Evolutionary conservation across 2,113 vertebrate genomes (phyloP), one percentile per base, ranked within the genome.

Genomic region (Pungitius pungitius): DNA sequence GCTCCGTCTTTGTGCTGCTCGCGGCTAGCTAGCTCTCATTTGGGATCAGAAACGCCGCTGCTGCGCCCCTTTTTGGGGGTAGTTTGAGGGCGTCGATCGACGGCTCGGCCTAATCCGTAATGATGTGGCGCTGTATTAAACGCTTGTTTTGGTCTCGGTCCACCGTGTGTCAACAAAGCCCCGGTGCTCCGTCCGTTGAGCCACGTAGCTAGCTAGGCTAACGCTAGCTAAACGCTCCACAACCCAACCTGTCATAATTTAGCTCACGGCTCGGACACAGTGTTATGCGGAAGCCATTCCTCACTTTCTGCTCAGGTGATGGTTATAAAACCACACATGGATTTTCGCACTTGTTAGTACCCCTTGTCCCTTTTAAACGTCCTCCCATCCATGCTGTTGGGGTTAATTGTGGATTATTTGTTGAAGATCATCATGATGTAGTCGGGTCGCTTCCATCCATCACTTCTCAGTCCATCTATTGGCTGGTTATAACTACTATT

Each of bases 1-100:
- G 72, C 68, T 90, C 87, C 89, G 91, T 94, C 93, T 95, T 96
- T 96, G 94, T 94, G 91, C 91, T 63, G 86, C 81, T 49, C 70
- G 10, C 61, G 2, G 83, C 72, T 66, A 64, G 75, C 78, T 43
- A 58, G 58, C 73, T 59, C 58, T 45, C 20, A 1, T 58, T 60
- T 18, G 2, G 9, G 18, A 1, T 13, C 39, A 11, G 37, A 24
- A 1, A 24, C 35, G 33, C 3, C 15, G 4, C 24, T 0, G 11
- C 10, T 3, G 17, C 9, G 30, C 18, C 1, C 12, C 30, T 40
- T 45, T 57, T 30, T 11, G 33, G 33, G 33, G 3, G 4, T 1
- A 7, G 5, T 35, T 35, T 35, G 1, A 35, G 33, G 33, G 33
- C 0, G 33, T 35, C 33, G 33, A 8, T 35, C 33, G 4, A 35